Evolutionary conservation across 1,140 invertebrate species (phyloP), one percentile per base, ranked within the genome.

Genomic region (Procambarus clarkii): DNA sequence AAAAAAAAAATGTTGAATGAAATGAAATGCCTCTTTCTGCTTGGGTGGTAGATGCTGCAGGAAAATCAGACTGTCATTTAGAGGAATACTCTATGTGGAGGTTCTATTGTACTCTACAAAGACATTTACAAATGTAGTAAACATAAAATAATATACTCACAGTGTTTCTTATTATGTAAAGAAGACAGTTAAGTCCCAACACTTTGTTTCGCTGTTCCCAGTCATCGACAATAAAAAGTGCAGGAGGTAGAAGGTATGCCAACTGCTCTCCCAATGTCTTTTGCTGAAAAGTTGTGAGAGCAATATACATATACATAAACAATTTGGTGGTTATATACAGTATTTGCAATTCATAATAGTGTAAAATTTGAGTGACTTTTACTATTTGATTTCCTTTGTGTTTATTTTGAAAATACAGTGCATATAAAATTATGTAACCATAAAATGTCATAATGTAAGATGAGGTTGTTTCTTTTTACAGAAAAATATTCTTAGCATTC

Each of bases 181-280:
- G 50, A 9, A 91, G 81, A 34, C 81, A 84, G 15, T 60, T 21
- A 2, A 91, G 54, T 45, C 88, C 88, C 0, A 91, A 76, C 9
- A 79, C 9, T n/a, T 91, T 91, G 71, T 91, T 84, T 34, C 54
- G 71, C 50, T 78, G 50, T 64, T 91, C 88, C 88, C 88, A 91
- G 74, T 91, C 88, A 69, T 91, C 88, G 13, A 78, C n/a, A 15
- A 91, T 91, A 71, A 91, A 91, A n/a, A 91, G 88, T 48, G 88
- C 88, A 34, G 88, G 88, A 44, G 88, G 88, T 13, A 91, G 44
- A 11, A 91, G 58, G 58, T 85, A 74, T 11, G 58, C 44, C 71
- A 91, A 8, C 8, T 91, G 82, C 3, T 78, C 74, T 9, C 74
- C 74, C 18, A 91, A 13, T 34, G 44, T 60, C 45, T 69, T 78